These are phyloP conservation scores for Larimichthys polyactis DNA, from an alignment of 2,113 vertebrate genomes.

Conservation along the genomic window DNA sequence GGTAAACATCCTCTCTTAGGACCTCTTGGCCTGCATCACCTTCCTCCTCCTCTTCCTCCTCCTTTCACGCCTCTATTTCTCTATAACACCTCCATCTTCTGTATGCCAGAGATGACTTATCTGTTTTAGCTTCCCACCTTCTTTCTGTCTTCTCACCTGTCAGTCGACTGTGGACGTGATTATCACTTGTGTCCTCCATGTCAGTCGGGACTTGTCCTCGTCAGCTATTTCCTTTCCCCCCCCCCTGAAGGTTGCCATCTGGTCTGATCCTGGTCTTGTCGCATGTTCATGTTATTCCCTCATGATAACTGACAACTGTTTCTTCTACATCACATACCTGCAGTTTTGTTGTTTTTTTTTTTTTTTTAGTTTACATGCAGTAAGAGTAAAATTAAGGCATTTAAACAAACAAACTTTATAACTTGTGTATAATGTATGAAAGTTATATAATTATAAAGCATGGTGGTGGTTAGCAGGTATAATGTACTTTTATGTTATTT, in stretches of 20 bases:
- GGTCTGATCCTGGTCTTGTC: constrained; percentile 31
- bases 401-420: not conserved
- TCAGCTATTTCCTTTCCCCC: constrained; percentile 9
- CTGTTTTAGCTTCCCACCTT: constrained; percentile 23
- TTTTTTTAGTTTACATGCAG: not conserved
- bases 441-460: not conserved
- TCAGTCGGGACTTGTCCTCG: not conserved
- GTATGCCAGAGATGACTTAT: constrained; percentile 38
- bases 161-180: not conserved
- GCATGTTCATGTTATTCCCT: not conserved
- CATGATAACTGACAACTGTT: constrained; percentile 10
- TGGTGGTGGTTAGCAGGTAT: not conserved
- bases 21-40: constrained; percentile 50
- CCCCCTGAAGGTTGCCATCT: constrained; percentile 43
- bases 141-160: constrained; percentile 30
- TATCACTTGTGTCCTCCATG: not conserved
- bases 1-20: constrained; percentile 80
- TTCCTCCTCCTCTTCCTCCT: constrained; percentile 22
- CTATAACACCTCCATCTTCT: constrained; percentile 55
- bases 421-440: not conserved
- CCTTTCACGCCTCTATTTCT: constrained; percentile 31
- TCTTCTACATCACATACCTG: constrained; percentile 35
- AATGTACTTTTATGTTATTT: not conserved
- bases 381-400: not conserved
- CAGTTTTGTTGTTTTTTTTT: not conserved